Percentiles rank a stretch among this genome's conserved stretches.
Evolutionary conservation across 2,113 vertebrate species (phyloP).

Genomic region (Hemiprocne comata): DNA sequence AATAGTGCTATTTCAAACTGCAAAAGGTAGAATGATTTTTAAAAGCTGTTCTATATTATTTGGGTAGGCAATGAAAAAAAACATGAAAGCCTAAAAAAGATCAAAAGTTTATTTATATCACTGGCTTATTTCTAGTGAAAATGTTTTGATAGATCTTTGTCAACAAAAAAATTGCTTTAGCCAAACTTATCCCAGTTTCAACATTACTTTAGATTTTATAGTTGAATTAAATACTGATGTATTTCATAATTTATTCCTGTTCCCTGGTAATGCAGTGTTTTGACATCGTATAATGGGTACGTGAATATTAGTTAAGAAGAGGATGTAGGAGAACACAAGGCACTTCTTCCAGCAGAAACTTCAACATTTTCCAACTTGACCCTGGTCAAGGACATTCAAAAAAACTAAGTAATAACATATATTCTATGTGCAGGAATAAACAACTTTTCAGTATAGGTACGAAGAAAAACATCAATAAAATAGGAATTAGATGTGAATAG

Average conservation of each 20-base stretch:
- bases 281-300: neutral
- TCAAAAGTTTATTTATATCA: constrained; percentile 55
- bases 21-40: neutral
- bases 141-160: constrained; percentile 8
- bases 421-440: neutral
- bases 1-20: neutral
- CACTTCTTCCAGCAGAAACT: neutral
- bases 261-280: neutral
- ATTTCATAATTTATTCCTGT: neutral
- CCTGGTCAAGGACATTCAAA: neutral
- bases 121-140: neutral
- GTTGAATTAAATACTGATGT: neutral
- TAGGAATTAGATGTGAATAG: neutral
- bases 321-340: neutral
- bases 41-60: constrained; percentile 14
- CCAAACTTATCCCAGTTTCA: neutral
- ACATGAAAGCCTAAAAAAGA: constrained; percentile 47
- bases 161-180: constrained; percentile 1
- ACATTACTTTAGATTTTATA: neutral
- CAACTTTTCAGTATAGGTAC: neutral
- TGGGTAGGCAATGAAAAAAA: constrained; percentile 40
- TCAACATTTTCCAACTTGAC: neutral
- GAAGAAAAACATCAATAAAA: neutral
- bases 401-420: neutral
- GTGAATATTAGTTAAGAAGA: neutral